Evolutionary conservation across 2,113 vertebrate genomes (phyloP).

Genomic region (Archilochus colubris): DNA sequence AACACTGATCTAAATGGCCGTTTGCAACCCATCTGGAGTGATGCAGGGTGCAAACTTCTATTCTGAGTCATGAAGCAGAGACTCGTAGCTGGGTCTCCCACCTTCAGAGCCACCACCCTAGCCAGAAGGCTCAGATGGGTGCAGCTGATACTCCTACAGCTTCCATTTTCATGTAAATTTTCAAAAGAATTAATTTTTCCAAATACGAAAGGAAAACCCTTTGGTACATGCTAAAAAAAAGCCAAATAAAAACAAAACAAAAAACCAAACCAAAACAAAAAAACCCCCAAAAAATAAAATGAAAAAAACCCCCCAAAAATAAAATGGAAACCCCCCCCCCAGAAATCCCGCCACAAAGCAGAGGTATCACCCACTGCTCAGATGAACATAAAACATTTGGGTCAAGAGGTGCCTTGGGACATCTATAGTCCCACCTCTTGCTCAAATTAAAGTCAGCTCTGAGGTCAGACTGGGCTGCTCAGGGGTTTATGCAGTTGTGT

Average conservation of each 20-base stretch:
- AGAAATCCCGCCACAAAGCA: not conserved
- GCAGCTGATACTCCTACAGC: not conserved
- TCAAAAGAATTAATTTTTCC: not conserved
- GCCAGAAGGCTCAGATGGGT: not conserved
- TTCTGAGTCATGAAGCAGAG: not conserved
- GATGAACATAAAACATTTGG: not conserved
- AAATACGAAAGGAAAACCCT: not conserved
- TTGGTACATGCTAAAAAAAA: not conserved
- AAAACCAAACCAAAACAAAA: not conserved
- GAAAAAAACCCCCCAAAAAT: not conserved
- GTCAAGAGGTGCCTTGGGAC: not conserved
- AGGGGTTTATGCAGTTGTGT: not conserved
- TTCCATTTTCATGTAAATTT: conserved; percentile 20
- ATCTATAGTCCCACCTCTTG: not conserved
- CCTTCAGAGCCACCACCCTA: not conserved
- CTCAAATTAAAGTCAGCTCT: not conserved
- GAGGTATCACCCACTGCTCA: not conserved
- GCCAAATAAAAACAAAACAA: not conserved
- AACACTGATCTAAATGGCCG: not conserved
- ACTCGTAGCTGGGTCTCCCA: not conserved
- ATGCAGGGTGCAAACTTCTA: not conserved
- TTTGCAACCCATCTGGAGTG: not conserved
- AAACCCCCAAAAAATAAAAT: not conserved
- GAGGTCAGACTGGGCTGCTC: not conserved
- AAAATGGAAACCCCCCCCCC: too few relatives aligned